Evolutionary conservation across 2,888 invertebrate genomes (phyloP), one percentile per base, ranked within the genome.

Genomic region (Strigamia transsilvanica): DNA sequence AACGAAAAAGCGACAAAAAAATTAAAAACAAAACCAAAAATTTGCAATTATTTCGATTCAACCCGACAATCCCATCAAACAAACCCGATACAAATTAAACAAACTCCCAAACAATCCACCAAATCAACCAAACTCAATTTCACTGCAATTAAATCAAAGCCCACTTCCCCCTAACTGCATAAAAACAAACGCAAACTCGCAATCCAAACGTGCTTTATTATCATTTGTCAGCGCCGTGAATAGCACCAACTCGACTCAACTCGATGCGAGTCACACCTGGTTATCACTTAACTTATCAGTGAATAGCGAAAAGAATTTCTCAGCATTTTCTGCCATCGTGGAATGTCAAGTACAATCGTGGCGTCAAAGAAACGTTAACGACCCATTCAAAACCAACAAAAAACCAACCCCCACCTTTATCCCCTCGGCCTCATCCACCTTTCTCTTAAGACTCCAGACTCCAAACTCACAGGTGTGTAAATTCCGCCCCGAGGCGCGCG

Each of bases 331-430:
- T 61, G 3, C 3, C 23, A 15, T n/a, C 46, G 46, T 23, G 61
- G 61, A 66, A 66, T 66, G 61, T 21, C 61, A 23, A 66, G 61
- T 23, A 66, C 61, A 66, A 66, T 66, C 61, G 61, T 21, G 18
- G 23, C 51, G 27, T 27, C 27, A 27, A 27, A 27, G 27, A 27
- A 27, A 27, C 61, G 21, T 66, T 66, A 66, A 66, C 61, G 61
- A 66, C 61, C 61, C 61, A 66, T 66, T 66, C 9, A 66, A 46
- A 66, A 15, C 21, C 12, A n/a, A 66, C 61, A 66, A 66, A 66
- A 66, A 15, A 51, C 18, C 46, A 46, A 66, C 61, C 61, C 61
- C 61, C 61, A 66, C 21, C 21, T 21, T 66, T 66, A 66, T 66
- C 61, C 61, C 61, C 23, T 18, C 51, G n/a, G 51, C 18, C 51